Percentiles rank a stretch among this genome's conserved stretches.
These are phyloP conservation scores for Naja naja DNA, from an alignment of 2,113 vertebrate genomes.

Conservation along the genomic window DNA sequence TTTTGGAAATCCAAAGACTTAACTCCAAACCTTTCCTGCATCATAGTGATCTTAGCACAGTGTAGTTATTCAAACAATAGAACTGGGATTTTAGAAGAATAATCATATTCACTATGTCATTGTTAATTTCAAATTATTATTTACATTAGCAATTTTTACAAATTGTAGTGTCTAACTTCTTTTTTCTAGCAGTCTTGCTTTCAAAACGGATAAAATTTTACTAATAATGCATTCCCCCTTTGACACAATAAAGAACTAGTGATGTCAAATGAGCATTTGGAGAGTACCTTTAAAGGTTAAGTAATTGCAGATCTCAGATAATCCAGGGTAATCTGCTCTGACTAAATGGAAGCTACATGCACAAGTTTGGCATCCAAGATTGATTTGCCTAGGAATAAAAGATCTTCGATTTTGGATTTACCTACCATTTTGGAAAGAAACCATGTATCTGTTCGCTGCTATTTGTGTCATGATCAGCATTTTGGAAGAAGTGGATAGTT, in stretches of 20 bases:
- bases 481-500: slow-evolving; percentile 64
- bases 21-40: slow-evolving; percentile 30
- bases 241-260: slow-evolving; percentile 30
- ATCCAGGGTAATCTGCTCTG: slow-evolving; percentile 79
- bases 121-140: neutral
- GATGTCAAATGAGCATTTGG: slow-evolving; percentile 56
- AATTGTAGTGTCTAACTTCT: neutral
- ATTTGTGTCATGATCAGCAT: slow-evolving; percentile 73
- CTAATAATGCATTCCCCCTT: slow-evolving; percentile 27
- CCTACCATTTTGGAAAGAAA: slow-evolving; percentile 52
- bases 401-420: slow-evolving; percentile 43
- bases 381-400: slow-evolving; percentile 49
- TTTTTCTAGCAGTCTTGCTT: slow-evolving; percentile 24
- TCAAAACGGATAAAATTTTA: slow-evolving; percentile 16
- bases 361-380: slow-evolving; percentile 19
- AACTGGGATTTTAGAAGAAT: neutral
- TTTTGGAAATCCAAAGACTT: slow-evolving; percentile 3
- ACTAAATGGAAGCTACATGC: slow-evolving; percentile 63
- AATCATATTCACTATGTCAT: neutral
- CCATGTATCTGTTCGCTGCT: slow-evolving; percentile 75
- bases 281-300: slow-evolving; percentile 77
- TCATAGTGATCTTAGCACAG: neutral
- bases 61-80: neutral
- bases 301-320: slow-evolving; percentile 73
- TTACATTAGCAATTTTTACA: neutral